phyloP scores from a whole-genome alignment of 2,888 invertebrate genomes.

The Galerucella nymphaeae region DNA sequence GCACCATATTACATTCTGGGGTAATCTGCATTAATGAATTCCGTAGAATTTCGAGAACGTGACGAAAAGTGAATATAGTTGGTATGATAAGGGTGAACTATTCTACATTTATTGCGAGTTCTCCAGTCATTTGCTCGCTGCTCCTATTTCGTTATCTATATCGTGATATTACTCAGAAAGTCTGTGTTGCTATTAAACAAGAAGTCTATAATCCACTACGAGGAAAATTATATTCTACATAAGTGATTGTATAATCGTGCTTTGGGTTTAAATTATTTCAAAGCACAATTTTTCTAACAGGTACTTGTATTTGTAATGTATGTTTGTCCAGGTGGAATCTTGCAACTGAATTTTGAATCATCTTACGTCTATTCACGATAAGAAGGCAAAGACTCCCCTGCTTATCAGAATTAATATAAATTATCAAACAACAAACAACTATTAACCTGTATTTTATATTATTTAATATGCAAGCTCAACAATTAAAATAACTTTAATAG shows the following conservation, averaged over 20 bases:
- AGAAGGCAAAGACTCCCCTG: too few relatives aligned
- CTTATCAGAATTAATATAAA: too few relatives aligned
- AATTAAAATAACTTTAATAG: too few relatives aligned
- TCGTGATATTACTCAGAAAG: neutral
- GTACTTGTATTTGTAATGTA: too few relatives aligned
- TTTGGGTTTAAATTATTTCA: too few relatives aligned
- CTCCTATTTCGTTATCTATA: neutral
- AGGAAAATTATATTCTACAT: neutral
- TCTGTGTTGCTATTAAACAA: neutral
- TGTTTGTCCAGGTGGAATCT: too few relatives aligned
- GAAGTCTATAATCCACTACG: neutral
- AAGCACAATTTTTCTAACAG: too few relatives aligned
- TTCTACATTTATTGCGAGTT: neutral
- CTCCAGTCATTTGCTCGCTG: neutral
- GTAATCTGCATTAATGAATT: constrained; percentile 8
- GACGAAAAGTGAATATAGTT: constrained; percentile 12
- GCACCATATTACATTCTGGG: constrained; percentile 11
- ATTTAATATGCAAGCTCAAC: too few relatives aligned
- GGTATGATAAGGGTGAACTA: constrained; percentile 13
- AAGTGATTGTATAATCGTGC: neutral
- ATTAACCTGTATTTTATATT: too few relatives aligned
- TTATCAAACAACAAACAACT: too few relatives aligned
- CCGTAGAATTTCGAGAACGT: constrained; percentile 4
- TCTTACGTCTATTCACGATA: too few relatives aligned
- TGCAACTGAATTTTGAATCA: too few relatives aligned